These are phyloP conservation scores for Zonitis immaculata DNA, from an alignment of 2,888 invertebrate genomes.

Conservation along the genomic window DNA sequence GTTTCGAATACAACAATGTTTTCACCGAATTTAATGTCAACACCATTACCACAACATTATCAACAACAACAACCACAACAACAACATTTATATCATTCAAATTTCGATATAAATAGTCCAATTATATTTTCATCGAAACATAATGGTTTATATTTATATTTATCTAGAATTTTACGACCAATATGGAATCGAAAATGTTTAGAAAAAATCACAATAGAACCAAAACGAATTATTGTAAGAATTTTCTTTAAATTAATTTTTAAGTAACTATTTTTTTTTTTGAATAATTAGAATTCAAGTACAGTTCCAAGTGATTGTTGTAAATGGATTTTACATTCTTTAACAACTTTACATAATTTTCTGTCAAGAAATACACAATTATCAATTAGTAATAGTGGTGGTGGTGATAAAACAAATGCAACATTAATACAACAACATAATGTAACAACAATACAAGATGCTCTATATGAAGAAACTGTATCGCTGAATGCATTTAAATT, in stretches of 20 bases:
- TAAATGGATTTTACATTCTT: conserved; percentile 65
- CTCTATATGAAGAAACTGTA: conserved; percentile 64
- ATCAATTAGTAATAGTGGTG: conserved; percentile 26
- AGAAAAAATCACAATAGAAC: conserved; percentile 53
- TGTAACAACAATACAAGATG: conserved; percentile 44
- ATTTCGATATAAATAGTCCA: conserved; percentile 31
- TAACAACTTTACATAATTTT: conserved; percentile 71
- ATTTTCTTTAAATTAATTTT: too few species aligned
- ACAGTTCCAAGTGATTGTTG: conserved; percentile 67
- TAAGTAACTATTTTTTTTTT: too few species aligned
- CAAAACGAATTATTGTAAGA: conserved; percentile 58
- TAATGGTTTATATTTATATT: conserved; percentile 88
- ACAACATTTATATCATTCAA: conserved; percentile 14
- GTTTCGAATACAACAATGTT: conserved; percentile 25
- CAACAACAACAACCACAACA: conserved; percentile 28
- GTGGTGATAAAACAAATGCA: conserved; percentile 8
- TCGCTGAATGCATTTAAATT: conserved; percentile 72
- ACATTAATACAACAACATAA: conserved; percentile 27
- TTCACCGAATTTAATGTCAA: conserved; percentile 45
- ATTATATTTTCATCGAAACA: conserved; percentile 72
- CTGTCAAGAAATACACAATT: conserved; percentile 63
- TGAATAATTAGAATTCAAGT: conserved; percentile 56
- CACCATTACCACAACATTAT: conserved; percentile 35
- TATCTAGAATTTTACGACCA: conserved; percentile 80
- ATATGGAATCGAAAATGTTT: conserved; percentile 83